Conservation (phyloP, 35 echinoderm and acorn worm genomes). For the Holothuria glaberrima region DNA sequence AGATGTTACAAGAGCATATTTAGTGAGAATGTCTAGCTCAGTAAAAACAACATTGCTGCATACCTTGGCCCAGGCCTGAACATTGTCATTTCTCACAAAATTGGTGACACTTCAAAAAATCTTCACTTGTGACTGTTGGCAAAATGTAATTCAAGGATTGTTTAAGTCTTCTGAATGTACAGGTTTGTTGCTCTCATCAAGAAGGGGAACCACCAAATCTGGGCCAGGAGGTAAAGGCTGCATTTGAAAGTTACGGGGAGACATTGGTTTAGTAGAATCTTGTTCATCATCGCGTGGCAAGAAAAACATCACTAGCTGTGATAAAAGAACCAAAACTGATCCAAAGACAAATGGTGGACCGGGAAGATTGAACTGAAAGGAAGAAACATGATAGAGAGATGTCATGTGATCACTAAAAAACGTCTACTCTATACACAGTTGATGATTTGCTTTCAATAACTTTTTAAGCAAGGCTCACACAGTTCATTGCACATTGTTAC, state of each 20-base stretch:
- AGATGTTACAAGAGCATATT: too few relatives aligned
- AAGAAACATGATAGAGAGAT: too few relatives aligned
- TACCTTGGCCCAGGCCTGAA: background rate
- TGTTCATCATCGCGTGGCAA: constrained; percentile 61
- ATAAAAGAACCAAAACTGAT: constrained; percentile 75
- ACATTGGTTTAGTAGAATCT: background rate
- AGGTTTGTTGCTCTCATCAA: constrained; percentile 48
- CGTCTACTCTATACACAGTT: too few relatives aligned
- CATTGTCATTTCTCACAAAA: background rate
- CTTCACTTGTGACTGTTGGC: too few relatives aligned
- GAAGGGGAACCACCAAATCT: constrained; percentile 60
- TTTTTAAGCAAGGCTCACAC: background rate
- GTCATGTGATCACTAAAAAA: background rate
- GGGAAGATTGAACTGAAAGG: background rate
- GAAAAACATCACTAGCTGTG: constrained; percentile 89
- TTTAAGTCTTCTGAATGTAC: constrained; percentile 16
- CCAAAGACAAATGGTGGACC: constrained; percentile 92
- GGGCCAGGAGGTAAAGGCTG: constrained; percentile 24
- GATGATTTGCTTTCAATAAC: background rate
- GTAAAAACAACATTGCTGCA: background rate
- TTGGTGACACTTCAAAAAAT: background rate
- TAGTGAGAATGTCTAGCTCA: too few relatives aligned
- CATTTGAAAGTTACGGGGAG: constrained; percentile 54
- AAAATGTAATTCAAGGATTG: constrained; percentile 16
- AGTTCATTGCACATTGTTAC: too few relatives aligned